Evolutionary conservation across 2,888 invertebrate genomes (phyloP), one percentile per base, ranked within the genome.

Genomic region (Eupithecia exiguata): DNA sequence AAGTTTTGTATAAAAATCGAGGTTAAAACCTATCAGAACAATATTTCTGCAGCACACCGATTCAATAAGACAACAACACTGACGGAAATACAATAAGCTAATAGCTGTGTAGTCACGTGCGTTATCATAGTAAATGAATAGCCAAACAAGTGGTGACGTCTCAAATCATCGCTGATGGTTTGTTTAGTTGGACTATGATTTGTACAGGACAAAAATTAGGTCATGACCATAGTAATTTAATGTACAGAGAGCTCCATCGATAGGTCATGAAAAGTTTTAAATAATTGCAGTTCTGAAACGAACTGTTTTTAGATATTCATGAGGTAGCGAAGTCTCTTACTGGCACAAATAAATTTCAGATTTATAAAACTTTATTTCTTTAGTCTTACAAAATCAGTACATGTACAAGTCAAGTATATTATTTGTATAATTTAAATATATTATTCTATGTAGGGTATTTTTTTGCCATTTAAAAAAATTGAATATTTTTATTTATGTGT

Each of bases 31-130:
- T 53, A 58, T 25, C 21, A 58, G 58, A 25, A 58, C 21, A 14
- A 58, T 58, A 58, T 58, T 53, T n/a, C 21, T 21, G 58, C 66
- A 40, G 3, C 38, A 21, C 14, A 66, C 40, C 6, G 66, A 43
- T 7, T 43, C 66, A 38, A 40, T 4, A 4, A 30, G 30, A 30
- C 25, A 25, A 43, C 36, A 66, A 5, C 40, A 66, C 66, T 43
- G 66, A 66, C n/a, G 35, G 35, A 65, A 21, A 65, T 40, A 66
- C 38, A 65, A 38, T 30, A 65, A 21, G 40, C 71, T 77, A 69
- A 49, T 71, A 40, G 66, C 69, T 75, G 68, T 70, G 38, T 69
- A 73, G 79, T 82, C 81, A 66, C 74, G 72, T 72, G 75, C 78
- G 72, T 72, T 76, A 74, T 68, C 36, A 62, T 71, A 70, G 71